A percentile compares a stretch with the other conserved stretches of the same genome.
phyloP scores from a whole-genome alignment of 2,797 vertebrate species.

The Parauchenoglanis punctatus region DNA sequence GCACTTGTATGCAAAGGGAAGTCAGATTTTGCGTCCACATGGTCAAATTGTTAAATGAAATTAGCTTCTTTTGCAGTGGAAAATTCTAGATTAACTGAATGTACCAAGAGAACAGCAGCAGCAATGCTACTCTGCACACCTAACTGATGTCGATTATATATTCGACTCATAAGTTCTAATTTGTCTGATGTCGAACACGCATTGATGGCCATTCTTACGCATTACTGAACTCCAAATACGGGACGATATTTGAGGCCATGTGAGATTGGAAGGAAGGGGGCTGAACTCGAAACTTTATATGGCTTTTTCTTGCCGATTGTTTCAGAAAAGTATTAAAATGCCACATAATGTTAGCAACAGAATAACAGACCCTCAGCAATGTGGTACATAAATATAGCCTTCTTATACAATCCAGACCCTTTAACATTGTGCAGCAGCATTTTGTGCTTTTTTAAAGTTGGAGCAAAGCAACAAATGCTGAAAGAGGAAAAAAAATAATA shows the following conservation, averaged over 20 bases:
- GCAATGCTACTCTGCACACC: neutral
- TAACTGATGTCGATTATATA: neutral
- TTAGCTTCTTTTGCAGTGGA: neutral
- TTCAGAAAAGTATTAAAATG: conserved; percentile 14
- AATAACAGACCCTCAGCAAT: conserved; percentile 7
- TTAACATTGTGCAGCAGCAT: conserved; percentile 7
- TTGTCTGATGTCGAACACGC: neutral
- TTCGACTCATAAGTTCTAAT: neutral
- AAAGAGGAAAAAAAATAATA: neutral
- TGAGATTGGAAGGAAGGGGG: neutral
- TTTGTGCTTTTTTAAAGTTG: conserved; percentile 3
- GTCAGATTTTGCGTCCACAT: neutral
- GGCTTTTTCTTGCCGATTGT: neutral
- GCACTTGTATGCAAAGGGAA: neutral
- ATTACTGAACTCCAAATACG: neutral
- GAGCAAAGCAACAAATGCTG: conserved; percentile 35
- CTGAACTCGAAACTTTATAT: neutral
- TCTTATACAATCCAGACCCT: conserved; percentile 43
- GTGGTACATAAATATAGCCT: conserved; percentile 60
- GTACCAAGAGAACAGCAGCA: neutral
- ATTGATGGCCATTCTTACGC: neutral
- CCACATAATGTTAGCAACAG: conserved; percentile 11
- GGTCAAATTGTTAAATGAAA: neutral
- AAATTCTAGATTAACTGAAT: neutral
- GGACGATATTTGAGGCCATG: neutral